phyloP scores from a whole-genome alignment of 2,888 invertebrate genomes.

The Euproctis similis region DNA sequence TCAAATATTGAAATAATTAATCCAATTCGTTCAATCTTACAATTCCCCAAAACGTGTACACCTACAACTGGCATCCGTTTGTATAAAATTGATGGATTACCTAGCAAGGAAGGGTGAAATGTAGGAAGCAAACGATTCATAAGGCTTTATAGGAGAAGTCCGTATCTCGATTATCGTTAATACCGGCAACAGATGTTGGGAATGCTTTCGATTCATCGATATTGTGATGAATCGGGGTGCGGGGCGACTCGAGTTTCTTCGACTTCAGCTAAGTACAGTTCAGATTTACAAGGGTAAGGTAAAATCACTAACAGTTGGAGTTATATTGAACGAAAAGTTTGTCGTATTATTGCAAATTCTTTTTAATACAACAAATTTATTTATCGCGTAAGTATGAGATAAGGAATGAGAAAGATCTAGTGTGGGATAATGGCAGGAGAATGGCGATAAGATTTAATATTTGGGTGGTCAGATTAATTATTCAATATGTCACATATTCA shows the following conservation, averaged over 20 bases:
- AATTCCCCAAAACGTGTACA: conserved; percentile 1
- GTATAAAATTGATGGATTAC: conserved; percentile 15
- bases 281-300: background rate
- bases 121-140: conserved; percentile 12
- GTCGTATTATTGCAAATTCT: background rate
- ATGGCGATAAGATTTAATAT: no score
- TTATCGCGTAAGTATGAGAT: no score
- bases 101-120: conserved; percentile 6
- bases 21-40: conserved; percentile 1
- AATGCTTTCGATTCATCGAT: conserved; percentile 23
- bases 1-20: background rate
- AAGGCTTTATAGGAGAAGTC: conserved; percentile 10
- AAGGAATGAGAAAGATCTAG: no score
- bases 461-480: no score
- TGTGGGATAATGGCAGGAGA: no score
- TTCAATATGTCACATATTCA: no score
- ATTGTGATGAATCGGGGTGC: conserved; percentile 1
- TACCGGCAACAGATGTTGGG: conserved; percentile 12
- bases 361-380: no score
- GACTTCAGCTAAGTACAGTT: background rate
- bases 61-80: conserved; percentile 1
- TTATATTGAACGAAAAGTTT: no score
- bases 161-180: conserved; percentile 12
- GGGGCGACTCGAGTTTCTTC: background rate
- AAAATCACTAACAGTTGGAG: no score